Conservation (phyloP, 2,113 vertebrate species). For the Capreolus pygargus region DNA sequence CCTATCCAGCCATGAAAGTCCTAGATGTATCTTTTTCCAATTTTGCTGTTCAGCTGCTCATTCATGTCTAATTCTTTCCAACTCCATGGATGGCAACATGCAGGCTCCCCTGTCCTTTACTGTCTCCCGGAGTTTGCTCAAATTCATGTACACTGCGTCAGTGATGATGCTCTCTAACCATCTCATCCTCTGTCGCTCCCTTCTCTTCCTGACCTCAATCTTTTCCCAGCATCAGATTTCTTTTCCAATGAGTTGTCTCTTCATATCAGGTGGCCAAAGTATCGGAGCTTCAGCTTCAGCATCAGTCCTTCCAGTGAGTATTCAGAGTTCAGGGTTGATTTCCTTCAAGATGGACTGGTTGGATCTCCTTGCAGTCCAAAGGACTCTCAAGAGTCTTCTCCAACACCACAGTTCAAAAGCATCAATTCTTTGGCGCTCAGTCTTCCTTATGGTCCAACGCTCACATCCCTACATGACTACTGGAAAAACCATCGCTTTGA, state of each 20-base stretch:
- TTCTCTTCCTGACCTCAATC: background rate
- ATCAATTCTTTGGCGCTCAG: background rate
- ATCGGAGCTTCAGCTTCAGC: background rate
- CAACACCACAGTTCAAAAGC: background rate
- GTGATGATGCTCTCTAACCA: background rate
- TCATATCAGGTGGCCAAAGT: background rate
- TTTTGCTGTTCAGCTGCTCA: background rate
- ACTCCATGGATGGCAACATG: background rate
- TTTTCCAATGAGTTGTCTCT: background rate
- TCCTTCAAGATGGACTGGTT: background rate
- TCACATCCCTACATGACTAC: background rate
- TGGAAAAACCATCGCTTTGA: background rate
- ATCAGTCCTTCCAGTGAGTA: background rate
- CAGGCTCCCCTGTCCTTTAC: background rate
- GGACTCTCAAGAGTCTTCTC: background rate
- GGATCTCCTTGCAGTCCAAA: background rate
- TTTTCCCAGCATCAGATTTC: background rate
- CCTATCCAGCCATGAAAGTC: background rate
- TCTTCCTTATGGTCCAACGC: background rate
- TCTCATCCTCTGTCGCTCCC: background rate
- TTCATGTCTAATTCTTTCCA: background rate
- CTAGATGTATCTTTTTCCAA: background rate
- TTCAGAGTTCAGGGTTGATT: background rate
- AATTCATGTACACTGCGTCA: background rate
- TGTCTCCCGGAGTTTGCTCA: background rate